These are phyloP conservation scores for Isoperla grammatica DNA, from an alignment of 2,888 invertebrate genomes.

Conservation along the genomic window DNA sequence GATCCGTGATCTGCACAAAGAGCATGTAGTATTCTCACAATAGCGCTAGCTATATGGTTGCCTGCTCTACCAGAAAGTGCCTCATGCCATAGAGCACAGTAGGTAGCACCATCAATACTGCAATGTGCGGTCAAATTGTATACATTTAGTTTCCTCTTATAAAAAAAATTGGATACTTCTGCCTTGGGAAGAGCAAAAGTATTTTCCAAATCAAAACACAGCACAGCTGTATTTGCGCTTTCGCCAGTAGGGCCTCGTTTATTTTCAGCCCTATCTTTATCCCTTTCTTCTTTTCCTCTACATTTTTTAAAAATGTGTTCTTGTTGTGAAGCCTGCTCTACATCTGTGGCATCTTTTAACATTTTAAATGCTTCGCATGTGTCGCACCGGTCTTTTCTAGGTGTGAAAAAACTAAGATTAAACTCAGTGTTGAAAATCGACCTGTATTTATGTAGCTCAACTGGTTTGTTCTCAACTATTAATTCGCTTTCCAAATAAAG, in stretches of 20 bases:
- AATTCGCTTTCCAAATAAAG: conserved; percentile 25
- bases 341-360: not conserved
- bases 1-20: not conserved
- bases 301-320: not conserved
- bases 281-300: not conserved
- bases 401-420: conserved; percentile 30
- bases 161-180: too few species aligned
- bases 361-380: conserved; percentile 28
- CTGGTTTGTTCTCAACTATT: conserved; percentile 26
- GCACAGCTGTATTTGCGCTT: not conserved
- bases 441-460: conserved; percentile 28
- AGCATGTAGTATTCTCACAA: not conserved
- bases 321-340: not conserved
- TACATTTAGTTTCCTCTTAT: not conserved
- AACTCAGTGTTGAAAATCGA: conserved; percentile 30
- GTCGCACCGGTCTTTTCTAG: conserved; percentile 34
- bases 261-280: not conserved
- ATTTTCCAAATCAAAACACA: conserved; percentile 9
- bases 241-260: not conserved
- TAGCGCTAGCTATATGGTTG: not conserved
- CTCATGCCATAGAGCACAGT: conserved; percentile 5
- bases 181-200: too few species aligned
- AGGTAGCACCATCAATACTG: not conserved
- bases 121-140: conserved; percentile 3
- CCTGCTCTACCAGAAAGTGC: not conserved